Evolutionary conservation across 2,113 vertebrate genomes (phyloP).

Genomic region (Acinonyx jubatus): DNA sequence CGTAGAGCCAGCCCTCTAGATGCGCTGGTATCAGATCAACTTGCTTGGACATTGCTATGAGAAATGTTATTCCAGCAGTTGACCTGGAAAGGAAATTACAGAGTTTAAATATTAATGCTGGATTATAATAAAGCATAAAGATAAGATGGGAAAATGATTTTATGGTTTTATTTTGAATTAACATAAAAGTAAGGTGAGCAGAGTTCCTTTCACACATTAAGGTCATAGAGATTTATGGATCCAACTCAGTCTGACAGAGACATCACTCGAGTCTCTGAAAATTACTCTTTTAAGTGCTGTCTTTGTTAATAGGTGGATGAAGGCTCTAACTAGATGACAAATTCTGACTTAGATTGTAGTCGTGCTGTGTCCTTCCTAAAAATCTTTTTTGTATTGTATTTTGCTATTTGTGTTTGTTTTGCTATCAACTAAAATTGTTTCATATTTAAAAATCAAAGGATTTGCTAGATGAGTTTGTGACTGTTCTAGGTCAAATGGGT

Average conservation of each 20-base stretch:
- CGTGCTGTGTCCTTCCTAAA: neutral
- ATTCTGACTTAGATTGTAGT: neutral
- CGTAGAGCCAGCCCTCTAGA: neutral
- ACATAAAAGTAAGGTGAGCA: neutral
- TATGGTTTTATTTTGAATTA: constrained; percentile 12
- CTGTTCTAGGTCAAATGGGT: neutral
- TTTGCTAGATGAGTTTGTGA: constrained; percentile 28
- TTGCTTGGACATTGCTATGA: neutral
- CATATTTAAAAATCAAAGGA: constrained; percentile 24
- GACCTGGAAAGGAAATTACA: neutral
- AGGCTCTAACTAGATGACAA: neutral
- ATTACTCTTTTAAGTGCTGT: neutral
- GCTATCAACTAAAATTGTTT: constrained; percentile 14
- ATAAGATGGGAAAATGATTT: neutral
- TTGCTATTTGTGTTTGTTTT: constrained; percentile 33
- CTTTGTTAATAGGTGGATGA: neutral
- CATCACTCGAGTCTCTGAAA: neutral
- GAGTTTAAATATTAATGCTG: neutral
- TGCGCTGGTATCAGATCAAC: neutral
- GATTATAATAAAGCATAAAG: neutral
- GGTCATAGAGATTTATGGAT: neutral
- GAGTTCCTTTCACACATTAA: neutral
- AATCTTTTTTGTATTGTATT: neutral
- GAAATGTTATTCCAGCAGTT: neutral
- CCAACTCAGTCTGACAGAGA: neutral